Evolutionary conservation across 2,113 vertebrate species (phyloP).

Genomic region (Dipodomys merriami): DNA sequence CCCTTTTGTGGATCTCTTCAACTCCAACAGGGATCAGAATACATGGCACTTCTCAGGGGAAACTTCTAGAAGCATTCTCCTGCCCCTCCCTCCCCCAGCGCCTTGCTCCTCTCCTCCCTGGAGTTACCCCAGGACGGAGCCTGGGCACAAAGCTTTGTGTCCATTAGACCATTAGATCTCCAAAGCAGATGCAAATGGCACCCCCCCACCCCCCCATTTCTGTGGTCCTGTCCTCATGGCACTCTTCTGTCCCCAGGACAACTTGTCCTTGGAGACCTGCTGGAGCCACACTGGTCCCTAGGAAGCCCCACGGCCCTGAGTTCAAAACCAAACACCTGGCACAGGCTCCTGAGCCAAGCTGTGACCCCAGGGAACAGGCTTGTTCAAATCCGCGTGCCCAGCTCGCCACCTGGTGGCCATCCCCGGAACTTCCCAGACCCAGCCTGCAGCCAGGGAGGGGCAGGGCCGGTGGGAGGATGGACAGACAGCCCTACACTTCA

Average conservation of each 20-base stretch:
- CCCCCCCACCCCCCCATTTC: too few species aligned
- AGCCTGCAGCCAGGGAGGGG: fast-evolving
- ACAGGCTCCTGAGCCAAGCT: background rate
- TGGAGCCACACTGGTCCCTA: too few species aligned
- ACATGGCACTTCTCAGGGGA: background rate
- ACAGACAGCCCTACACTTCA: too few species aligned
- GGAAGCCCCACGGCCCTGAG: too few species aligned
- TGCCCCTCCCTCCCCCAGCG: background rate
- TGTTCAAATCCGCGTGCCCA: background rate
- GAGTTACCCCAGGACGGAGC: too few species aligned
- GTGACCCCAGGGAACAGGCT: background rate
- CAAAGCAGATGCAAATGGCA: too few species aligned
- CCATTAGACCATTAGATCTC: too few species aligned
- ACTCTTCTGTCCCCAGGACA: too few species aligned
- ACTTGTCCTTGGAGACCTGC: too few species aligned
- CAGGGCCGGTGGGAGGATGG: background rate
- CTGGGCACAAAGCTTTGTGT: background rate
- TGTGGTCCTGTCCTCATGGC: too few species aligned
- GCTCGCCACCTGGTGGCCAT: conserved; percentile 37
- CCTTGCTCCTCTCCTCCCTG: background rate
- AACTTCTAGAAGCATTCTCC: background rate
- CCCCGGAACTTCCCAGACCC: background rate
- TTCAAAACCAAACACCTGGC: too few species aligned
- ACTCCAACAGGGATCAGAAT: background rate
- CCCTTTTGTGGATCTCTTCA: background rate